These are phyloP conservation scores for Mirounga angustirostris DNA, from an alignment of 2,113 vertebrate genomes.

Conservation along the genomic window DNA sequence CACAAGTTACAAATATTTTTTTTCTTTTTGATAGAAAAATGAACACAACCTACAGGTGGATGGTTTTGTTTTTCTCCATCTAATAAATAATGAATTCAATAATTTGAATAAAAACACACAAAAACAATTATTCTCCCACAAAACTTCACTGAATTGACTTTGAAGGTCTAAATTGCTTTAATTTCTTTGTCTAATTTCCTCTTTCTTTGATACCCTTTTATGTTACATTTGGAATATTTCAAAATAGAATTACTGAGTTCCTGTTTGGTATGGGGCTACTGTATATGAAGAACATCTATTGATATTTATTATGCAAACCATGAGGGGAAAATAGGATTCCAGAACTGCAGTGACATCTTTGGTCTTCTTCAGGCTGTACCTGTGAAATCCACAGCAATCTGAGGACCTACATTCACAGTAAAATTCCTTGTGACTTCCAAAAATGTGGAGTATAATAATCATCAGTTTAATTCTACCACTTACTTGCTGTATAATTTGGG, in stretches of 20 bases:
- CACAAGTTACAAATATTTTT: not conserved
- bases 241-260: not conserved
- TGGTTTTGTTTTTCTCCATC: not conserved
- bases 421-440: not conserved
- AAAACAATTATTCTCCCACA: not conserved
- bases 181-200: not conserved
- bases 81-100: conserved; percentile 36
- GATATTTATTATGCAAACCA: too few species aligned
- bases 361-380: not conserved
- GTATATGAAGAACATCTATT: not conserved
- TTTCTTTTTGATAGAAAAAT: not conserved
- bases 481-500: not conserved
- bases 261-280: not conserved
- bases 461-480: not conserved
- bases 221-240: not conserved
- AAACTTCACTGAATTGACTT: not conserved
- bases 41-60: not conserved
- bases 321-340: not conserved
- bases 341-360: not conserved
- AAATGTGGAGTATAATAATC: not conserved
- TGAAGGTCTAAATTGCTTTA: not conserved
- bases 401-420: not conserved
- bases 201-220: not conserved
- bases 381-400: not conserved
- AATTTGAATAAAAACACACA: not conserved